Evolutionary conservation across 2,888 invertebrate genomes (phyloP).

Genomic region (Nomada ferruginata): DNA sequence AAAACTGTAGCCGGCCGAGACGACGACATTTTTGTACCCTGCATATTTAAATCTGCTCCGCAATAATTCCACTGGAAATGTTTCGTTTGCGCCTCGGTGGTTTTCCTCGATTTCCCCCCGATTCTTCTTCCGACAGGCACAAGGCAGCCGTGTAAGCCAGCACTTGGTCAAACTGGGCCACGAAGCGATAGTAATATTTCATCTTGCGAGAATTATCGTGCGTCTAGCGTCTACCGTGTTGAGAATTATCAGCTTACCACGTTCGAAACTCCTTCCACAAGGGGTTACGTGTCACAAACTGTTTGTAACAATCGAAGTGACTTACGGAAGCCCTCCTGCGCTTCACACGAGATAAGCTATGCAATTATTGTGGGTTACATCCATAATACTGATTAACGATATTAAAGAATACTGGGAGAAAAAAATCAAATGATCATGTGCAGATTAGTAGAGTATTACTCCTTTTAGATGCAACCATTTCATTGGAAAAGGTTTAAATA

Average conservation of each 20-base stretch:
- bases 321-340: neutral
- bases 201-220: constrained; percentile 4
- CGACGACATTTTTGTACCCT: neutral
- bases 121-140: neutral
- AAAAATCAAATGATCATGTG: too few species aligned
- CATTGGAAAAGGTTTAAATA: too few species aligned
- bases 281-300: neutral
- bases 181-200: constrained; percentile 17
- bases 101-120: neutral
- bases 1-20: neutral
- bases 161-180: neutral
- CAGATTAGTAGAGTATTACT: too few species aligned
- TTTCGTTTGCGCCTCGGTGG: neutral
- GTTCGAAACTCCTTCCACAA: neutral
- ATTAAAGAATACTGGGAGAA: too few species aligned
- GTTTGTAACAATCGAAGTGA: constrained; percentile 7
- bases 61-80: neutral
- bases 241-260: constrained; percentile 3
- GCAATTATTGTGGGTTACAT: too few species aligned
- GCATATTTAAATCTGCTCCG: neutral
- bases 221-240: neutral
- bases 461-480: too few species aligned
- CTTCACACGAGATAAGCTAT: too few species aligned
- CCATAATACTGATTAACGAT: too few species aligned
- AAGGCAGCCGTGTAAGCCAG: neutral